Evolutionary conservation across 2,797 vertebrate species (phyloP).

Genomic region (Arrhamphus sclerolepis): DNA sequence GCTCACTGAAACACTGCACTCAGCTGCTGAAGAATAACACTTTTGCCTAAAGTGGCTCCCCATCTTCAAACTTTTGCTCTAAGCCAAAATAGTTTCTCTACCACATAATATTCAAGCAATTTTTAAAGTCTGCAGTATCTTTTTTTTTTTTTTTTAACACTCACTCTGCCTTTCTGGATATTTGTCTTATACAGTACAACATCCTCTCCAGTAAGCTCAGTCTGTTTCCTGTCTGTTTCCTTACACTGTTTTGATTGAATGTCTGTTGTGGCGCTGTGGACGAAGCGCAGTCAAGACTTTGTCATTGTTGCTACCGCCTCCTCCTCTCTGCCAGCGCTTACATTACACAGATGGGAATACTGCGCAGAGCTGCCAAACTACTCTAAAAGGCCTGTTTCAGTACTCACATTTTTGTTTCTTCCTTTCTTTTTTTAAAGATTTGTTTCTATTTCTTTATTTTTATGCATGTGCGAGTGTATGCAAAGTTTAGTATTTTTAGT

Average conservation of each 20-base stretch:
- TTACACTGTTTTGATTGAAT: constrained; percentile 64
- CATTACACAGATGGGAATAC: constrained; percentile 39
- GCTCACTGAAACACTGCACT: constrained; percentile 62
- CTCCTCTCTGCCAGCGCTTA: constrained; percentile 38
- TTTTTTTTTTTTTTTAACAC: constrained; percentile 15
- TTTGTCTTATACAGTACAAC: constrained; percentile 45
- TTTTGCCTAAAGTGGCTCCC: constrained; percentile 19
- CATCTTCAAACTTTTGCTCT: constrained; percentile 31
- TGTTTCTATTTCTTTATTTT: constrained; percentile 16
- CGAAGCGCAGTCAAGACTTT: constrained; percentile 62
- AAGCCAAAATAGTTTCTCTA: constrained; percentile 23
- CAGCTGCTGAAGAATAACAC: constrained; percentile 11
- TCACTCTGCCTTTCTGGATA: constrained; percentile 26
- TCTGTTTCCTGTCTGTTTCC: constrained; percentile 60
- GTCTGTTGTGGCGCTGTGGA: constrained; percentile 55
- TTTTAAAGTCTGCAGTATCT: constrained; percentile 15
- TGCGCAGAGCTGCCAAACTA: constrained; percentile 53
- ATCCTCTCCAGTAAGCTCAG: constrained; percentile 46
- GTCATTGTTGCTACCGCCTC: constrained; percentile 58
- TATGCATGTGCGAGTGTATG: constrained; percentile 11
- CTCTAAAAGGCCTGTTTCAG: constrained; percentile 41
- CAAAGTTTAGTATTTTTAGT: no score
- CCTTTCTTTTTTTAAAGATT: constrained; percentile 10
- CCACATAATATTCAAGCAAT: constrained; percentile 12
- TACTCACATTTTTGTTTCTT: constrained; percentile 15